These are phyloP conservation scores for Hippocampus mohnikei DNA, from an alignment of 2,113 vertebrate species.

Conservation along the genomic window DNA sequence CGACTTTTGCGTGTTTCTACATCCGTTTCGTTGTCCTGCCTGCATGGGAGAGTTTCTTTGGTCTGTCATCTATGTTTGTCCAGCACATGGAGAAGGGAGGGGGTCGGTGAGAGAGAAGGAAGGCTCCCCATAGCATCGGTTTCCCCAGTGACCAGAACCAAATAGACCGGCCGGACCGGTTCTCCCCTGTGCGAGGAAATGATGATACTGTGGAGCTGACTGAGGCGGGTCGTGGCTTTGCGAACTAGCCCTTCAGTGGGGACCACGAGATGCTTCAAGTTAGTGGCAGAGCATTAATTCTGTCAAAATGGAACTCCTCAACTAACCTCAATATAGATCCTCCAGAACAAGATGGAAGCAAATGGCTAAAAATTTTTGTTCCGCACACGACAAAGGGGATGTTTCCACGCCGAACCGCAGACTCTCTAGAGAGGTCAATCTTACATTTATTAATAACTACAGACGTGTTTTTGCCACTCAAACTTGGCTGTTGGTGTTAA, in stretches of 20 bases:
- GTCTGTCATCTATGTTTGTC: slow-evolving; percentile 33
- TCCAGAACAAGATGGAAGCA: too few species aligned
- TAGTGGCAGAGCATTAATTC: too few species aligned
- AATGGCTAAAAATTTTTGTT: too few species aligned
- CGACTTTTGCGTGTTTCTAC: slow-evolving; percentile 28
- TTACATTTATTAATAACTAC: too few species aligned
- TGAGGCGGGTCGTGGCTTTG: background rate
- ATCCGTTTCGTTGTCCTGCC: slow-evolving; percentile 13
- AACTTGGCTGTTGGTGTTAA: too few species aligned
- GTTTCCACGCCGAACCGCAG: too few species aligned
- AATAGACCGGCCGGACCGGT: slow-evolving; percentile 27
- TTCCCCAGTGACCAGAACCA: slow-evolving; percentile 28
- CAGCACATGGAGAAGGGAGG: background rate
- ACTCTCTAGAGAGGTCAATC: too few species aligned
- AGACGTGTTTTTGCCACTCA: too few species aligned
- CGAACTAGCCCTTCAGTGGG: background rate
- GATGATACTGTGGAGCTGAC: slow-evolving; percentile 13
- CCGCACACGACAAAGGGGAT: too few species aligned
- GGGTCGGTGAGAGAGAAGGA: background rate
- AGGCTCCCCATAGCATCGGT: slow-evolving; percentile 14
- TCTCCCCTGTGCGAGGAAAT: slow-evolving; percentile 4
- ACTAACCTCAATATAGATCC: too few species aligned
- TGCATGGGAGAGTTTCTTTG: slow-evolving; percentile 21
- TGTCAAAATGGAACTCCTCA: too few species aligned
- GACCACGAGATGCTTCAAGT: too few species aligned